Base-by-base conservation (phyloP, 2,888 invertebrate species). In the Yponomeuta evonymella region DNA sequence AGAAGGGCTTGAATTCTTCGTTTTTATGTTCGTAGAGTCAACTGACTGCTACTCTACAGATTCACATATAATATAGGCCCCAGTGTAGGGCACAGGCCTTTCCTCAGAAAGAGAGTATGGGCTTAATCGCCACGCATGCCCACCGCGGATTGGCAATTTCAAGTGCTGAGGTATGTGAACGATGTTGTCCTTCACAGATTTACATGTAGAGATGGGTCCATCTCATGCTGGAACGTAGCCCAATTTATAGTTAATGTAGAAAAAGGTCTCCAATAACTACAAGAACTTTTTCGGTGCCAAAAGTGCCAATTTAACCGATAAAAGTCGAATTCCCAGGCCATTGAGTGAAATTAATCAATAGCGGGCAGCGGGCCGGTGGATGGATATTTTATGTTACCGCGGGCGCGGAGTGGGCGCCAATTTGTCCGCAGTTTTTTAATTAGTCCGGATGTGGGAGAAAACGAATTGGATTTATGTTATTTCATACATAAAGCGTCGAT, bases 391-490 rank as follows among this genome's bases (percentile, higher is more conserved):
- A 88, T 89, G 88, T 88, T 87, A 88, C 88, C 88, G 86, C 84
- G 87, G 89, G 87, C 88, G 87, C 82, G 78, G 83, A 84, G 88
- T 85, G 87, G 85, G 81, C 83, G 81, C 85, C 89, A 89, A 89
- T 90, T 89, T 89, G 90, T 86, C 89, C 89, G 87, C 90, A 90
- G 86, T 88, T 90, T 89, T 89, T 90, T 90, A 90, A 90, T 90
- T 90, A 89, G 86, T 86, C 87, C 85, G 86, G 83, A 89, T 89
- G 87, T 82, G 86, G 84, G 88, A 84, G 86, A 83, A 85, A 87
- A 83, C 87, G 83, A 87, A 89, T 86, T 87, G 86, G 82, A 83
- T 87, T 86, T 83, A 85, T 70, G 70, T 70, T 67, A 33, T 12
- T 33, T 58, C 70, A 48, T 51, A 29, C 68, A 10, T 51, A 29